phyloP scores from a whole-genome alignment of 92 coral and sea anemone species.

The Umimayanthus kanabou region DNA sequence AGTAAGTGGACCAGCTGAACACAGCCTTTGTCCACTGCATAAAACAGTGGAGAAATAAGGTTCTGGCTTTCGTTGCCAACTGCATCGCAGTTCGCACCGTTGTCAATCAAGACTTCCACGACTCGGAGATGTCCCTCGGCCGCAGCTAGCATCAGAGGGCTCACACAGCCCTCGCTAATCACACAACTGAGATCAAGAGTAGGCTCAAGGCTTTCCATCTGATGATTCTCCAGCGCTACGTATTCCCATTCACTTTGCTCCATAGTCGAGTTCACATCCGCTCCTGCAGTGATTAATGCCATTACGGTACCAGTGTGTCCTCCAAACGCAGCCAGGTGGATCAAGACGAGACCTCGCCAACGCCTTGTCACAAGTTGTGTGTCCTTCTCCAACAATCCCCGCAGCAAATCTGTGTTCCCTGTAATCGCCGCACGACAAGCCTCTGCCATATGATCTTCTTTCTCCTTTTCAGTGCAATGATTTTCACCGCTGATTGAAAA shows the following conservation, averaged over 20 bases:
- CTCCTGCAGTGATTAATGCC: constrained; percentile 4
- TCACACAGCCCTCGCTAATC: constrained; percentile 4
- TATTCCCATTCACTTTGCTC: neutral
- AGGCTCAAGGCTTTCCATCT: neutral
- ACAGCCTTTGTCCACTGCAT: constrained; percentile 13
- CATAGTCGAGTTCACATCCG: constrained; percentile 35
- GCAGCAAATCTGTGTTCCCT: constrained; percentile 5
- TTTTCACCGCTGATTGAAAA: neutral
- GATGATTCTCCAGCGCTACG: neutral
- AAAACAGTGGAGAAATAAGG: constrained; percentile 4
- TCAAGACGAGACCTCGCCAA: constrained; percentile 28
- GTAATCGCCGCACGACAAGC: constrained; percentile 29
- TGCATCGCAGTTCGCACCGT: neutral
- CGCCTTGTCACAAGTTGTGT: constrained; percentile 19
- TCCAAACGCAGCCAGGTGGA: constrained; percentile 30
- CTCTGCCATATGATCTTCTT: neutral
- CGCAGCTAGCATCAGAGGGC: constrained; percentile 36
- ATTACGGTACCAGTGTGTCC: constrained; percentile 7
- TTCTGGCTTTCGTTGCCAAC: neutral
- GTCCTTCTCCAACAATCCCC: neutral
- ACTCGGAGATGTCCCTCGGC: constrained; percentile 3
- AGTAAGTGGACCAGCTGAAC: constrained; percentile 6
- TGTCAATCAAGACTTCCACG: constrained; percentile 18
- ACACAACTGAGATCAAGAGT: constrained; percentile 18
- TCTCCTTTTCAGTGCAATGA: neutral